Conservation (phyloP, 1,140 invertebrate species). For the Euwallacea similis region DNA sequence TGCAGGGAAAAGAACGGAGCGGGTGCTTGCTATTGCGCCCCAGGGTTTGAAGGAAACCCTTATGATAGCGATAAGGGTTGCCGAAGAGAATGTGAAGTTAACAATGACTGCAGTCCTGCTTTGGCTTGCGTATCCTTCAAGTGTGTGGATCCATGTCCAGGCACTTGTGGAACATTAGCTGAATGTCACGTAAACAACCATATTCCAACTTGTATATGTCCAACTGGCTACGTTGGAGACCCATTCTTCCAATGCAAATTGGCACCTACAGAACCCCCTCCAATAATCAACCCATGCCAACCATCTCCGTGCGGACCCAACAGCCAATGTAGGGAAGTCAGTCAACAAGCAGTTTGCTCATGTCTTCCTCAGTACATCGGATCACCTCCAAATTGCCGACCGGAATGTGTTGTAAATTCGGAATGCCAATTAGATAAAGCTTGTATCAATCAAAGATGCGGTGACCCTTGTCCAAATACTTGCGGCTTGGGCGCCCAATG, state of each 20-base stretch:
- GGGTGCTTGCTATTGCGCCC: conserved; percentile 74
- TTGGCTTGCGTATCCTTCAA: conserved; percentile 74
- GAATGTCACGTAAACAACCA: conserved; percentile 74
- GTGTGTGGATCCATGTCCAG: conserved; percentile 76
- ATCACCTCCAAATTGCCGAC: conserved; percentile 62
- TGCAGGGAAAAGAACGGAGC: conserved; percentile 75
- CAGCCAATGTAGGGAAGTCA: conserved; percentile 63
- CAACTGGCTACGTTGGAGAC: conserved; percentile 73
- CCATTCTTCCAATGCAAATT: conserved; percentile 76
- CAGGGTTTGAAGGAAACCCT: conserved; percentile 76
- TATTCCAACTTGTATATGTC: conserved; percentile 75
- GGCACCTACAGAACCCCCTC: conserved; percentile 47
- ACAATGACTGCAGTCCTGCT: conserved; percentile 70
- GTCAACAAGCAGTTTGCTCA: conserved; percentile 63
- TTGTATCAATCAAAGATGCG: conserved; percentile 65
- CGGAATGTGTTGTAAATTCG: conserved; percentile 65
- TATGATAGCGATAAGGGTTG: conserved; percentile 68
- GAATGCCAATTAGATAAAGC: conserved; percentile 65
- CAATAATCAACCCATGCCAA: conserved; percentile 60
- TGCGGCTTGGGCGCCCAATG: conserved; percentile 67
- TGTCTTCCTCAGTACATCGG: conserved; percentile 65
- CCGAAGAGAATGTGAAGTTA: conserved; percentile 74
- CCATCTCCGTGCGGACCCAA: conserved; percentile 69
- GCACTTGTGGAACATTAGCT: conserved; percentile 72
- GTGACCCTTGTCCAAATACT: conserved; percentile 64